Percentiles rank a stretch among this genome's conserved stretches.
Evolutionary conservation across 2,888 invertebrate species (phyloP).

Genomic region (Acrobasis consociella): DNA sequence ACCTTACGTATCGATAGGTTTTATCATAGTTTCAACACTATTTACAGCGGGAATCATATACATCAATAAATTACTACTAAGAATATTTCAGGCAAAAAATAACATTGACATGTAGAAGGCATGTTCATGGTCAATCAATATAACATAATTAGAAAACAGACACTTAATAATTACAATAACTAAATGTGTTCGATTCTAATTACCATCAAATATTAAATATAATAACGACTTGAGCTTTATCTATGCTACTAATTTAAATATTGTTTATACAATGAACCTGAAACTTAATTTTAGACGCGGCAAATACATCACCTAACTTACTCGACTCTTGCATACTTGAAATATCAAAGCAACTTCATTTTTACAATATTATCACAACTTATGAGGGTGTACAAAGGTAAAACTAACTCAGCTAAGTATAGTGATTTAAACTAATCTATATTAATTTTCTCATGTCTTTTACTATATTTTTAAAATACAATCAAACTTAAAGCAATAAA

Average conservation of each 20-base stretch:
- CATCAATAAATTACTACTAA: conserved; percentile 40
- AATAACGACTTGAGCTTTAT: conserved; percentile 73
- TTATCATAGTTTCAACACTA: conserved; percentile 45
- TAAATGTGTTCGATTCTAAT: conserved; percentile 40
- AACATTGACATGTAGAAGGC: conserved; percentile 63
- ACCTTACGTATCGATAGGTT: conserved; percentile 58
- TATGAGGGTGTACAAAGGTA: conserved; percentile 54
- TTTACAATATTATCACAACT: conserved; percentile 62
- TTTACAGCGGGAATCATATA: conserved; percentile 50
- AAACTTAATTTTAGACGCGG: conserved; percentile 30
- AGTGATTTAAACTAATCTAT: conserved; percentile 55
- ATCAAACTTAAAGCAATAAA: conserved; percentile 56
- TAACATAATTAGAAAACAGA: conserved; percentile 39
- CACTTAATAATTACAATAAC: conserved; percentile 40
- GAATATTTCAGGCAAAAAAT: conserved; percentile 55
- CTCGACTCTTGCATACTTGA: conserved; percentile 24
- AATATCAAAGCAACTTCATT: conserved; percentile 43
- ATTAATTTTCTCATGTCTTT: conserved; percentile 61
- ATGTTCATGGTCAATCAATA: conserved; percentile 64
- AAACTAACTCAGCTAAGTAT: conserved; percentile 51
- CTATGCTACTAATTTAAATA: conserved; percentile 56
- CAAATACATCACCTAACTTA: conserved; percentile 27
- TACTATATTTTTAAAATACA: conserved; percentile 53
- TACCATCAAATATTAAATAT: conserved; percentile 49
- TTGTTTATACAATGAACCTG: conserved; percentile 43